Conservation (phyloP, 2,113 vertebrate species). For the Ariopsis seemanni region DNA sequence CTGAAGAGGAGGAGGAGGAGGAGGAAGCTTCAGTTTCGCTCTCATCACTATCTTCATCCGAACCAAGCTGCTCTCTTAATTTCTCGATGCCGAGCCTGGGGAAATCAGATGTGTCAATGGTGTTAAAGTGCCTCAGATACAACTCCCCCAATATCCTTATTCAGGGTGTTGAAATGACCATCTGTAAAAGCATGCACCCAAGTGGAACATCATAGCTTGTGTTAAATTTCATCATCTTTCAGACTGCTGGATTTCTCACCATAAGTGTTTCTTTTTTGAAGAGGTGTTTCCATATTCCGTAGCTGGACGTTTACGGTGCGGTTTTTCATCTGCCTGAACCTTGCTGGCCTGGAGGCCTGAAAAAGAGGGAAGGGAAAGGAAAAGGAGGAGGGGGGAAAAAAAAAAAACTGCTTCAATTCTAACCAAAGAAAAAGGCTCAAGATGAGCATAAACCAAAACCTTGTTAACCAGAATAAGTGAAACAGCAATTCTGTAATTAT, state of each 20-base stretch:
- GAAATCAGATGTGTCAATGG: not conserved
- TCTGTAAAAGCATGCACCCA: not conserved
- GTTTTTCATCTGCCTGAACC: conserved; percentile 57
- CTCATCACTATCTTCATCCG: conserved; percentile 66
- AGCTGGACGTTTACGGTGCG: conserved; percentile 69
- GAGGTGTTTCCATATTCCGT: conserved; percentile 18
- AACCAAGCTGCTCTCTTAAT: conserved; percentile 67
- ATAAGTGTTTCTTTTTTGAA: conserved; percentile 65
- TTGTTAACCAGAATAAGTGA: too few species aligned
- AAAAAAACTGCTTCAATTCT: not conserved
- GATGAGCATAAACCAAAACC: not conserved
- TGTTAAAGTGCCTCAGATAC: too few species aligned
- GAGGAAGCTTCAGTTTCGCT: conserved; percentile 59
- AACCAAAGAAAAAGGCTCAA: not conserved
- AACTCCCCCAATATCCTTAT: too few species aligned
- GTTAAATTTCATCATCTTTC: too few species aligned
- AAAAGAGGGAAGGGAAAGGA: not conserved
- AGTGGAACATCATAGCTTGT: too few species aligned
- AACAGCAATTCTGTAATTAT: too few species aligned
- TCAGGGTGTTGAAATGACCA: not conserved
- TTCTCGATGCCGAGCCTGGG: conserved; percentile 79
- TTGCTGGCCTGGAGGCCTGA: conserved; percentile 84
- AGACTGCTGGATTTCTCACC: conserved; percentile 69
- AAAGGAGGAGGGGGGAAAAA: not conserved
- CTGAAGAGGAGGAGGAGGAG: not conserved